Evolutionary conservation across 2,113 vertebrate genomes (phyloP).

Genomic region (Xiphophorus couchianus): DNA sequence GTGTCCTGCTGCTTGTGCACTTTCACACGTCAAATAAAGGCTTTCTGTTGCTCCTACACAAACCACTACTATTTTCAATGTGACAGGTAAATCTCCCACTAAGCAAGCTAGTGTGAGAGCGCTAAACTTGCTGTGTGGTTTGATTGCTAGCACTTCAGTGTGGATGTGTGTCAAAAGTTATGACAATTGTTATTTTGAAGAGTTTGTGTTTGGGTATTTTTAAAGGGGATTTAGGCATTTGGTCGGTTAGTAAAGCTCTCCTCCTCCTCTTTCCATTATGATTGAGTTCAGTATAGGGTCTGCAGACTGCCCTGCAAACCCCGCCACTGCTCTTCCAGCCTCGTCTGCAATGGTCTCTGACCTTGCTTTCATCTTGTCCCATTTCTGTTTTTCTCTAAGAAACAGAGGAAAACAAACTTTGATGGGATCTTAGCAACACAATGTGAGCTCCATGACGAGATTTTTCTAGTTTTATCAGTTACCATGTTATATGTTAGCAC

Average conservation of each 20-base stretch:
- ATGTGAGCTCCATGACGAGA: too few species aligned
- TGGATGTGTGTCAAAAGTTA: not conserved
- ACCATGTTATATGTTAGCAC: too few species aligned
- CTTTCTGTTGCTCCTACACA: slow-evolving; percentile 2
- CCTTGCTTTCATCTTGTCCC: too few species aligned
- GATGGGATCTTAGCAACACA: too few species aligned
- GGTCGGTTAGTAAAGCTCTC: not conserved
- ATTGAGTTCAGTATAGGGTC: not conserved
- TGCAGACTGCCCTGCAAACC: not conserved
- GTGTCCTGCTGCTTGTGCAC: slow-evolving; percentile 4
- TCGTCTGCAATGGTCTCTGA: too few species aligned
- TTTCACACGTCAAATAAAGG: slow-evolving; percentile 24
- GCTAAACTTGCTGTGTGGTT: not conserved
- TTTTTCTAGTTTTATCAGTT: too few species aligned
- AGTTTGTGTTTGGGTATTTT: not conserved
- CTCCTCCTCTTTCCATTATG: too few species aligned
- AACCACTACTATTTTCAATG: slow-evolving; percentile 6
- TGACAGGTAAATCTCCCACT: slow-evolving; percentile 7
- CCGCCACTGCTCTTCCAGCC: not conserved
- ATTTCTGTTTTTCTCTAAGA: too few species aligned
- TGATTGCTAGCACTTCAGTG: not conserved
- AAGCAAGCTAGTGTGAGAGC: not conserved
- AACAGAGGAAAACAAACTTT: too few species aligned
- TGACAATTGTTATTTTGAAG: not conserved
- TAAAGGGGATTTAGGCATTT: not conserved